Percentiles rank a stretch among this genome's conserved stretches.
Evolutionary conservation across 2,113 vertebrate genomes (phyloP).

Genomic region (Neodon shergylaensis): DNA sequence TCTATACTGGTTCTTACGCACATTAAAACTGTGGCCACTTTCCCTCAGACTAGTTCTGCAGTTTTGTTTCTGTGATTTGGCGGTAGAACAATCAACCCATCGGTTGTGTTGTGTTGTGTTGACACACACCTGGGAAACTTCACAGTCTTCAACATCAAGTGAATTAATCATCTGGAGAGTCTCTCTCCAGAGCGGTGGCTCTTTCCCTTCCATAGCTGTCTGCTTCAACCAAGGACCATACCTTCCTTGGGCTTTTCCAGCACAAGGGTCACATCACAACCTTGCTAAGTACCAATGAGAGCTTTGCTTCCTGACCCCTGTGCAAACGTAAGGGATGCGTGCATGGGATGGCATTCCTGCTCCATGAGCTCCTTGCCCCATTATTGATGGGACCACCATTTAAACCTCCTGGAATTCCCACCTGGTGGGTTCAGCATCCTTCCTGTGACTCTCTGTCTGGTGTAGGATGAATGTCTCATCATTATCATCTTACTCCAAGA

Average conservation of each 20-base stretch:
- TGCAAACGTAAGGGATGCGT: not conserved
- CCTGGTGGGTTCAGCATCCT: not conserved
- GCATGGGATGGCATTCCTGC: not conserved
- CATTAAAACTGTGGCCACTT: not conserved
- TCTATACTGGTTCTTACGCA: constrained; percentile 5
- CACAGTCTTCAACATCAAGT: constrained; percentile 2
- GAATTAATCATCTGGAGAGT: not conserved
- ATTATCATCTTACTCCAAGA: constrained; percentile 5
- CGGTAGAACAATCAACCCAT: not conserved
- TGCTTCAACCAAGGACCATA: not conserved
- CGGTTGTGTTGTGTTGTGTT: not conserved
- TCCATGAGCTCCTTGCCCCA: not conserved
- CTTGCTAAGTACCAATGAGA: not conserved
- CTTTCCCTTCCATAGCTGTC: not conserved
- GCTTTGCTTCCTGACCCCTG: not conserved
- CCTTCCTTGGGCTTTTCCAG: not conserved
- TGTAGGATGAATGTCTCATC: not conserved
- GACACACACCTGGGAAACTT: not conserved
- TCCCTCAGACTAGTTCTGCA: not conserved
- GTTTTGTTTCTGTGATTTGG: constrained; percentile 22
- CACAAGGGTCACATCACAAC: not conserved
- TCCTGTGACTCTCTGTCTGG: not conserved
- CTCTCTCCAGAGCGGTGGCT: not conserved
- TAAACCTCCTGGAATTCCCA: not conserved
- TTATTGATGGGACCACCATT: not conserved